Conservation (phyloP, 2,888 invertebrate genomes). For the Trachelus iudaicus region DNA sequence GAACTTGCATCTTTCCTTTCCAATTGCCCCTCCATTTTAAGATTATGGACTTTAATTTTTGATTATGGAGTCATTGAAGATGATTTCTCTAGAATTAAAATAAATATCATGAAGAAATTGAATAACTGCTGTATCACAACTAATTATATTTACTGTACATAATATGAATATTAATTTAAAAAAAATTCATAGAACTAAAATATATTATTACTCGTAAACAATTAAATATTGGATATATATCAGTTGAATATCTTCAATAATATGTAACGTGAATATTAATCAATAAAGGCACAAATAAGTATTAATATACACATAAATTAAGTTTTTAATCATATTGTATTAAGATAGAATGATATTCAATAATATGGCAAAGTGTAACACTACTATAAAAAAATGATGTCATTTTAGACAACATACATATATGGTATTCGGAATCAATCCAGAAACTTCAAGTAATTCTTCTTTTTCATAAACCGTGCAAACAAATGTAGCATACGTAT, state of each 20-base stretch:
- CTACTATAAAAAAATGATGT: neutral
- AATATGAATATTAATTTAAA: neutral
- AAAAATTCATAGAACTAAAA: neutral
- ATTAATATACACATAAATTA: neutral
- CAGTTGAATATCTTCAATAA: neutral
- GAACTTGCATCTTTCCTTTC: constrained; percentile 32
- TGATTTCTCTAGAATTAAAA: neutral
- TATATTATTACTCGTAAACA: neutral
- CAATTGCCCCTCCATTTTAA: constrained; percentile 39
- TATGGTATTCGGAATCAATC: neutral
- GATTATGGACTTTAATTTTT: neutral
- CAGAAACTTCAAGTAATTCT: neutral
- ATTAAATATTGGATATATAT: neutral
- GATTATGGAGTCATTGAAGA: constrained; percentile 7
- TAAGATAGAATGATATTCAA: neutral
- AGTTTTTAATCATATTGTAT: neutral
- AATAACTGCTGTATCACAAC: neutral
- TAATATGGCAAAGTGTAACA: neutral
- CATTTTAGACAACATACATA: neutral
- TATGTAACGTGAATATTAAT: neutral
- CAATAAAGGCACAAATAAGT: neutral
- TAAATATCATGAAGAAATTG: neutral
- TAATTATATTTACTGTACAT: neutral
- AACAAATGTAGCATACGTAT: neutral
- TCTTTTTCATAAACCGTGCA: neutral